These are phyloP conservation scores for Aplysina aerophoba DNA, from an alignment of 37 sponge, comb jelly and placozoan species.

Conservation along the genomic window DNA sequence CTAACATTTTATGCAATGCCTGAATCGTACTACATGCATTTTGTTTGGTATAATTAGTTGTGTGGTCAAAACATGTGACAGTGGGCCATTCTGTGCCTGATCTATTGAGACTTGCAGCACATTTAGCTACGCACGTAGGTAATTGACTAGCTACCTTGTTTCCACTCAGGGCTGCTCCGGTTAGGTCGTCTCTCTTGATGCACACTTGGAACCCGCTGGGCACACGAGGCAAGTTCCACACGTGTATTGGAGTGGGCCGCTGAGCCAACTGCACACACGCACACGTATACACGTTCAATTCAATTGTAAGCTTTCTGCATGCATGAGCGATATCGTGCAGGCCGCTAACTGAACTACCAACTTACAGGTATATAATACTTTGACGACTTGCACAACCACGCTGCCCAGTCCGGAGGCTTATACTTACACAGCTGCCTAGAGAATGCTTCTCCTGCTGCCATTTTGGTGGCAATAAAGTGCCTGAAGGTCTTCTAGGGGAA, in stretches of 20 bases:
- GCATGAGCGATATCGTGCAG: too few species aligned
- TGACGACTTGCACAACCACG: background rate
- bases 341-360: too few species aligned
- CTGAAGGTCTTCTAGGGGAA: too few species aligned
- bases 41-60: background rate
- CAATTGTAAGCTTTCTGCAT: background rate
- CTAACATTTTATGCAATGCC: background rate
- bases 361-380: background rate
- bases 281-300: background rate
- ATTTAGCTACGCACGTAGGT: too few species aligned
- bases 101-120: background rate
- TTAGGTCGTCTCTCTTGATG: slow-evolving; percentile 83
- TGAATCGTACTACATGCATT: too few species aligned
- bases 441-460: too few species aligned
- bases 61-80: background rate
- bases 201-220: slow-evolving; percentile 61
- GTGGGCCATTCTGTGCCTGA: background rate
- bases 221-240: slow-evolving; percentile 68
- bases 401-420: slow-evolving; percentile 2
- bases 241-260: slow-evolving; percentile 73
- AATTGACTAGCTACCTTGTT: slow-evolving; percentile 70
- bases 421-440: background rate
- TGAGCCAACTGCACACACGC: slow-evolving; percentile 51
- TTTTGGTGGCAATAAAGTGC: too few species aligned
- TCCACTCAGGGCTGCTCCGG: slow-evolving; percentile 69